A percentile compares a stretch with the other conserved stretches of the same genome.
These are phyloP conservation scores for Porphyrio hochstetteri DNA, from an alignment of 2,113 vertebrate species.

Conservation along the genomic window DNA sequence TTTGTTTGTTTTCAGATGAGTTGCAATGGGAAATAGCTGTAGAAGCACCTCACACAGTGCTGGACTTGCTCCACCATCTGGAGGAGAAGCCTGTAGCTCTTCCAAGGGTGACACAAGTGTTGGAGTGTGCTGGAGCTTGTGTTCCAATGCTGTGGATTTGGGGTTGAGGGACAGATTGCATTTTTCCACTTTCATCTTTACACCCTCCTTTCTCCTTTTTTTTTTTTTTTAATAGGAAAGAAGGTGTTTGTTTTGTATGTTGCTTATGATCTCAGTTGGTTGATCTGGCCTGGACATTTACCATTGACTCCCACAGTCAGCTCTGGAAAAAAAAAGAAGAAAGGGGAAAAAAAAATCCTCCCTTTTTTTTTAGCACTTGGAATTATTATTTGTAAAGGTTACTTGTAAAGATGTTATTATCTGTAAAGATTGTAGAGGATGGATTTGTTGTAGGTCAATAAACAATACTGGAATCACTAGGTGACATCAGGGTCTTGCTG, in stretches of 20 bases:
- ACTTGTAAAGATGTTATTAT: neutral
- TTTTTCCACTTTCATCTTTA: neutral
- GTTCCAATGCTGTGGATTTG: neutral
- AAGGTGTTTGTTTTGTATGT: neutral
- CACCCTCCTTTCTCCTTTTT: neutral
- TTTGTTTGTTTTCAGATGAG: neutral
- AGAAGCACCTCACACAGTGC: neutral
- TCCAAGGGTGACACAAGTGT: rapidly evolving
- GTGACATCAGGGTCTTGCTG: neutral
- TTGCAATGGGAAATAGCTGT: neutral
- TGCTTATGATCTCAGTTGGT: neutral
- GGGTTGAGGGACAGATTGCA: neutral
- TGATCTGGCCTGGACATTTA: neutral
- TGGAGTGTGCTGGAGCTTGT: neutral
- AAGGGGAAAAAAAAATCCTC: rapidly evolving
- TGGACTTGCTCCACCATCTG: neutral
- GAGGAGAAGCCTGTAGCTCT: neutral
- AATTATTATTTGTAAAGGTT: neutral
- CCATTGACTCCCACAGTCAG: rapidly evolving
- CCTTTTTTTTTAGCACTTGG: neutral
- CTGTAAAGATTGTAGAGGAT: neutral
- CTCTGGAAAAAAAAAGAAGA: neutral
- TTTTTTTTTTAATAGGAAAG: neutral
- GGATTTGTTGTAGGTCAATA: neutral
- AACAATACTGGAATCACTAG: neutral